Percentiles rank a stretch among this genome's conserved stretches.
phyloP scores from a whole-genome alignment of 2,888 invertebrate species.

The Acleris emargana region DNA sequence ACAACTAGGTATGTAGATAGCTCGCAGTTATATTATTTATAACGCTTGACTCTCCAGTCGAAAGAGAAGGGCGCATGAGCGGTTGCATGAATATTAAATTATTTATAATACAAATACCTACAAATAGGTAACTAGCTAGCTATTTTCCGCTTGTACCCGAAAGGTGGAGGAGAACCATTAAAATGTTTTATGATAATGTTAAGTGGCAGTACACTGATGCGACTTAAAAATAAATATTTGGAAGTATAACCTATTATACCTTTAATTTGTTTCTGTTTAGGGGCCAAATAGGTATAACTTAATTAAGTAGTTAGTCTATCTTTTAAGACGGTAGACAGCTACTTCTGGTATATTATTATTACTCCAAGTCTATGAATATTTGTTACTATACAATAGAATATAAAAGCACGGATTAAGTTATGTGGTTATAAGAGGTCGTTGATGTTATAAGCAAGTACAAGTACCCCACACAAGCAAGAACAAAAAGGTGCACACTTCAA shows the following conservation, averaged over 20 bases:
- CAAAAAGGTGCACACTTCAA: conserved; percentile 28
- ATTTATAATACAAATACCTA: conserved; percentile 35
- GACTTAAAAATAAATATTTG: no score
- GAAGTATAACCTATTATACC: no score
- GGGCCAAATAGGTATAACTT: no score
- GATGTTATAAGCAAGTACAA: neutral
- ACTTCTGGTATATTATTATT: no score
- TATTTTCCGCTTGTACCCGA: conserved; percentile 23
- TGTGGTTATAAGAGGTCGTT: no score
- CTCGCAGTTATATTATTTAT: conserved; percentile 34
- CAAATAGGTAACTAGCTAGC: conserved; percentile 29
- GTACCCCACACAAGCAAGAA: conserved; percentile 1
- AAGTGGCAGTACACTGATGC: no score
- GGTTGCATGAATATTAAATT: conserved; percentile 39
- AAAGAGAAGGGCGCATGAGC: conserved; percentile 41
- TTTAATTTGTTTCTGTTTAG: no score
- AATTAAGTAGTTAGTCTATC: no score
- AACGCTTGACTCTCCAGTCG: conserved; percentile 31
- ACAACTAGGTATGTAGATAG: conserved; percentile 18
- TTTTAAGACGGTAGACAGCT: no score
- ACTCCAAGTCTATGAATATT: no score
- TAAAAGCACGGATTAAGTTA: no score
- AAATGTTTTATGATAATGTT: conserved; percentile 5
- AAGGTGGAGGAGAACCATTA: conserved; percentile 20
- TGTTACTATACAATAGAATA: no score